phyloP scores from a whole-genome alignment of 1,140 invertebrate species.

The Megathymus violae region DNA sequence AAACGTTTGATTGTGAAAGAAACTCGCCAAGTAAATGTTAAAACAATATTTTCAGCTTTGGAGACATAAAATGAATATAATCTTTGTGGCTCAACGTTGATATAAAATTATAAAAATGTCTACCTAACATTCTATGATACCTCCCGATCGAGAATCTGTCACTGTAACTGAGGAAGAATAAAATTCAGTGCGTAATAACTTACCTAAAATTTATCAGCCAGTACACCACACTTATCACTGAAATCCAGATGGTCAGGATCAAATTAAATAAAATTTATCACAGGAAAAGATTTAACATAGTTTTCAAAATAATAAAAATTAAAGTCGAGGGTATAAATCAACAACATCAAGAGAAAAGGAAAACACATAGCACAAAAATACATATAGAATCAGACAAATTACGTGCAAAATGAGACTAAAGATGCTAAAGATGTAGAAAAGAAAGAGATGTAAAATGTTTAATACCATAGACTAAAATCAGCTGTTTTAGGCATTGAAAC shows the following conservation, averaged over 20 bases:
- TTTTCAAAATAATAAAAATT: constrained; percentile 62
- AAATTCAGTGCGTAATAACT: constrained; percentile 71
- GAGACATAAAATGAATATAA: no score
- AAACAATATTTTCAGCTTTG: constrained; percentile 45
- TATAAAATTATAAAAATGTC: constrained; percentile 49
- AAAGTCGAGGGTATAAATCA: constrained; percentile 65
- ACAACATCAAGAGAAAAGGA: constrained; percentile 72
- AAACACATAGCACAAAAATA: constrained; percentile 59
- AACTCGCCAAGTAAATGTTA: no score
- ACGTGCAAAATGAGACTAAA: constrained; percentile 43
- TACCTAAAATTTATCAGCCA: constrained; percentile 53
- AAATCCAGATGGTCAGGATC: constrained; percentile 51
- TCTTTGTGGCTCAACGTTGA: constrained; percentile 72
- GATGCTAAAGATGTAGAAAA: constrained; percentile 37
- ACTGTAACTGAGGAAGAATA: constrained; percentile 45
- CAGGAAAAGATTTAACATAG: constrained; percentile 53
- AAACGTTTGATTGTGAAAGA: no score
- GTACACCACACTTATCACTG: constrained; percentile 39
- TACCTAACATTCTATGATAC: background rate
- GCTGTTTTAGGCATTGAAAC: constrained; percentile 34
- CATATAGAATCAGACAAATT: constrained; percentile 8
- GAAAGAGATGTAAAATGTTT: constrained; percentile 45
- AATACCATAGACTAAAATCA: constrained; percentile 50
- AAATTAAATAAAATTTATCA: constrained; percentile 49
- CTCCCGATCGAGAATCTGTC: constrained; percentile 54